These are phyloP conservation scores for Nomada ruficornis DNA, from an alignment of 2,888 invertebrate genomes.

Conservation along the genomic window DNA sequence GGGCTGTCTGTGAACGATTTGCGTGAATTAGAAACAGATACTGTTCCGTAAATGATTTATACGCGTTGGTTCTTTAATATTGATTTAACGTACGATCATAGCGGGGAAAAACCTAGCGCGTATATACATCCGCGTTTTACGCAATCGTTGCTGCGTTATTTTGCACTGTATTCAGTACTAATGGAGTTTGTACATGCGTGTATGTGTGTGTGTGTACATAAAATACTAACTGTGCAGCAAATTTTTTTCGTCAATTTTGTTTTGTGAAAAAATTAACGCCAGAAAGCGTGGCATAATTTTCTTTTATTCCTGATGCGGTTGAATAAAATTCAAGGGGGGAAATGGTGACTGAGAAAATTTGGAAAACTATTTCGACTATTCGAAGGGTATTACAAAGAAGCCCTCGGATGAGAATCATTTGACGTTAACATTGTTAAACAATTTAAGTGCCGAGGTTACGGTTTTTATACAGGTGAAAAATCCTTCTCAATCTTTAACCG, in stretches of 20 bases:
- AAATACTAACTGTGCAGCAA: neutral
- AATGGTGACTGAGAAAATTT: too few relatives aligned
- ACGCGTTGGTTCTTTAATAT: neutral
- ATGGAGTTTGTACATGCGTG: too few relatives aligned
- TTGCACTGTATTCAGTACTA: neutral
- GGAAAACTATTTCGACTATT: too few relatives aligned
- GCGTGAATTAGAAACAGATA: neutral
- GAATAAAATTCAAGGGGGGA: too few relatives aligned
- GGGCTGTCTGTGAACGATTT: neutral
- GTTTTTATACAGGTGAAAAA: too few relatives aligned
- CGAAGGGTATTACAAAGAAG: too few relatives aligned
- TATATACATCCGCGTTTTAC: constrained; percentile 8
- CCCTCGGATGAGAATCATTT: too few relatives aligned
- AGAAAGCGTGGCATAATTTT: too few relatives aligned
- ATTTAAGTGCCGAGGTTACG: too few relatives aligned
- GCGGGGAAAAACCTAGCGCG: neutral
- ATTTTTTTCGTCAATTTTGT: neutral
- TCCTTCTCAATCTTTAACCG: too few relatives aligned
- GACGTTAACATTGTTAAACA: too few relatives aligned
- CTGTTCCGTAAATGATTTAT: neutral
- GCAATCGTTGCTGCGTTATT: neutral
- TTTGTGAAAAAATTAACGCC: neutral
- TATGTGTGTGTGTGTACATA: neutral
- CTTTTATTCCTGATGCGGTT: too few relatives aligned
- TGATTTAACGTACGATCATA: neutral